Base-by-base conservation (phyloP, 2,888 invertebrate species). In the Gryllus longicercus region DNA sequence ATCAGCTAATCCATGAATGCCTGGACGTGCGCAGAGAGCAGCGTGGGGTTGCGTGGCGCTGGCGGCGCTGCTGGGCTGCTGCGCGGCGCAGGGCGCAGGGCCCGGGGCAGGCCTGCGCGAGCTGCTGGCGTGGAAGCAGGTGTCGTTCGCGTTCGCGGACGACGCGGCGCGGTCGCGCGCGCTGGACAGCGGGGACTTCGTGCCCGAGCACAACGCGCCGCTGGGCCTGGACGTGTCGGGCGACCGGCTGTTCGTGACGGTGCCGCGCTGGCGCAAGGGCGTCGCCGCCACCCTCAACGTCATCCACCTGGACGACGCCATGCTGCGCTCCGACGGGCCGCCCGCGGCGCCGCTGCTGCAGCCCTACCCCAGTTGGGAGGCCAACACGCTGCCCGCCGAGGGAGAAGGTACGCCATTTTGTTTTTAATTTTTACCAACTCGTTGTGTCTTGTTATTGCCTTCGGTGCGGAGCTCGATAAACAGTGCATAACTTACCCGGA, bases 311-410 rank as follows among this genome's bases (percentile, higher is more conserved):
- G 25, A 25, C 74, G 78, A 21, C 14, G n/a, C 25, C 38, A 12
- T 50, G 50, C 50, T 11, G 12, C 16, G 23, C 8, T 76, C 14
- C 8, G 38, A n/a, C 49, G 50, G 50, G 49, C 49, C 21, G 12
- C 51, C 38, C 5, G 23, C 76, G 21, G 76, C 80, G 8, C 82
- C 82, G 1, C 74, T 51, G 50, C 81, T 95, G 50, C 92, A 89
- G 78, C 95, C 95, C 0, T 96, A 95, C 85, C 95, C 95, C 5
- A 91, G 91, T 83, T 92, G 93, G 89, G 90, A 92, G 84, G 93
- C 94, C 25, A 97, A 97, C 86, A 91, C 93, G 76, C 90, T 97
- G 78, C 92, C 91, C 77, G 90, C 89, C 81, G 91, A 90, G 85
- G 91, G 90, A 1, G 88, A 84, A 80, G 77, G 78, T 38, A 79